phyloP scores from a whole-genome alignment of 1,140 invertebrate species.

The Spodoptera frugiperda region DNA sequence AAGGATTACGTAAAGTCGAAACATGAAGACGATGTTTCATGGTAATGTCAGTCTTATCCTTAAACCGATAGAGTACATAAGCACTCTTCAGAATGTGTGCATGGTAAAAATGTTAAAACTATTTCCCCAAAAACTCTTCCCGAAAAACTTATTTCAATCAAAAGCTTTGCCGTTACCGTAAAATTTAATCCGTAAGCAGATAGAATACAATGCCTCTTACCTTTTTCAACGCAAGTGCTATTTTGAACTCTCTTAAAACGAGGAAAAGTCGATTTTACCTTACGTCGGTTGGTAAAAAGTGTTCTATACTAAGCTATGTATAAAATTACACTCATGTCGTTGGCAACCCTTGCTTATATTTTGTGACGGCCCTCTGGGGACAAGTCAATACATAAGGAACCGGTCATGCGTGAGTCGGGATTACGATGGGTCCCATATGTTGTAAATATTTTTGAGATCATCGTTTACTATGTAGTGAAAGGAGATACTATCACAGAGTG shows the following conservation, averaged over 20 bases:
- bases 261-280: neutral
- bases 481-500: slow-evolving; percentile 21
- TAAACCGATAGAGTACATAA: too few species aligned
- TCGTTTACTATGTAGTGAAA: slow-evolving; percentile 42
- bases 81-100: neutral
- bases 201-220: slow-evolving; percentile 41
- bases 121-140: neutral
- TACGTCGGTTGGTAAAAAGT: slow-evolving; percentile 18
- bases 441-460: slow-evolving; percentile 46
- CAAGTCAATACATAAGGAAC: slow-evolving; percentile 46
- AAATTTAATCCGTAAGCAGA: slow-evolving; percentile 33
- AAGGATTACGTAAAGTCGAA: neutral
- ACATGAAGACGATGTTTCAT: neutral
- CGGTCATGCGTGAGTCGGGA: slow-evolving; percentile 49
- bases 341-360: slow-evolving; percentile 45
- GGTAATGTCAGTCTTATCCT: too few species aligned
- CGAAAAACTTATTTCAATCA: slow-evolving; percentile 16
- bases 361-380: slow-evolving; percentile 44
- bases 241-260: slow-evolving; percentile 3
- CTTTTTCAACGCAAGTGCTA: neutral
- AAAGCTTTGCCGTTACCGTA: slow-evolving; percentile 5
- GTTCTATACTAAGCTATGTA: slow-evolving; percentile 42
- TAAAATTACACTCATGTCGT: slow-evolving; percentile 44
- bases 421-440: slow-evolving; percentile 46
- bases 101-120: slow-evolving; percentile 1